Evolutionary conservation across 2,113 vertebrate genomes (phyloP), one percentile per base, ranked within the genome.

Genomic region (Microcebus tavaratra): DNA sequence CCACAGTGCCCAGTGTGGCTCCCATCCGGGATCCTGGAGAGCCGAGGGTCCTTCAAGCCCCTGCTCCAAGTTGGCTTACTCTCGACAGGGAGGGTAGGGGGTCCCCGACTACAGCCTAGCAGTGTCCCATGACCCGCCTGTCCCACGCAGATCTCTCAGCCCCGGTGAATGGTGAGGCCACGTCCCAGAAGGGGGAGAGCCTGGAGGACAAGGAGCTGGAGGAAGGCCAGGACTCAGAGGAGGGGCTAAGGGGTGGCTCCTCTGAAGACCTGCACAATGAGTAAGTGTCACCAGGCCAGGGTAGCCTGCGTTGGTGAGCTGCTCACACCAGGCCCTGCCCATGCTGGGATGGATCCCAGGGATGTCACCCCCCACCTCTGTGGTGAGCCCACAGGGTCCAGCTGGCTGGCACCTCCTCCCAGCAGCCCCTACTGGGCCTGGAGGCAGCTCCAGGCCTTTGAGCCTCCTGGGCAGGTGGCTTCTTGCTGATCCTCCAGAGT

Each of bases 141-240:
- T 88, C 45, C 55, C 15, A 9, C 21, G 9, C 65, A 99, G 99
- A 99, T 67, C 97, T 98, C n/a, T 96, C 98, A 0, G 97, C 97
- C 3, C 99, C 99, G 1, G 98, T 99, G 89, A 99, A 99, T 0
- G 99, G 99, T 0, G 99, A 99, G 90, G 99, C 99, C 0, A 89
- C 98, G 48, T 97, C 98, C 72, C 98, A 99, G 97, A 99, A 99
- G 57, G 98, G 97, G 0, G 98, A 99, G 76, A 80, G 94, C 36
- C 82, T 94, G 0, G 98, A 98, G 18, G 98, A 98, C 88, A 98
- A 98, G 97, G 98, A 97, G 45, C 79, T 21, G 17, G 97, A 98
- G 34, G 98, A 98, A 55, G 97, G 85, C 59, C 98, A 96, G 95
- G 98, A 96, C 91, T 92, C 18, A 0, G 98, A 98, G 95, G 97